These are phyloP conservation scores for Mallotus villosus DNA, from an alignment of 2,797 vertebrate species.

Conservation along the genomic window DNA sequence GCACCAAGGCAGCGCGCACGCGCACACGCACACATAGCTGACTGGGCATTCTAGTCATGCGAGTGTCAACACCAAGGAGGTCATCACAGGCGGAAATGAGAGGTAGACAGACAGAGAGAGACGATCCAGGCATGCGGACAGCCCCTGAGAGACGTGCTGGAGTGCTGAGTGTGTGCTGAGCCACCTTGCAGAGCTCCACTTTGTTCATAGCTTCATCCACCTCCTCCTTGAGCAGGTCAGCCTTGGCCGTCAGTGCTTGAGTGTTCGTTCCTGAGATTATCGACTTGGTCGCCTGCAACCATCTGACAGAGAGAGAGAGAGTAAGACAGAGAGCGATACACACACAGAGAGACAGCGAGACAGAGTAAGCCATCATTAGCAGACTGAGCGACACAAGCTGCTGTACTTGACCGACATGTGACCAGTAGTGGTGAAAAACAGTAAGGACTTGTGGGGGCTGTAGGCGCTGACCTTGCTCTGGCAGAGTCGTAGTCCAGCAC, in stretches of 20 bases:
- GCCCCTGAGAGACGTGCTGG: too few species aligned
- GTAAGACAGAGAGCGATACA: too few species aligned
- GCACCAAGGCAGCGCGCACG: not conserved
- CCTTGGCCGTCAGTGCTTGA: conserved; percentile 95
- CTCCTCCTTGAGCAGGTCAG: conserved; percentile 95
- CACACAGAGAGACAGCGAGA: too few species aligned
- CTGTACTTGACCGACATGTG: too few species aligned
- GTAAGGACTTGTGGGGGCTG: too few species aligned
- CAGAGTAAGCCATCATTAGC: too few species aligned
- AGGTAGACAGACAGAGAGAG: not conserved
- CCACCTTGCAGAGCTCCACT: conserved; percentile 98
- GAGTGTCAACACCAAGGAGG: conserved; percentile 22
- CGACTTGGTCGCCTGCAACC: conserved; percentile 98
- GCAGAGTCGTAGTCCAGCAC: conserved; percentile 98
- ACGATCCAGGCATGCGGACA: not conserved
- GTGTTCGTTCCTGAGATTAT: conserved; percentile 95
- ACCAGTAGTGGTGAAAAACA: too few species aligned
- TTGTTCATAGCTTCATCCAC: conserved; percentile 98
- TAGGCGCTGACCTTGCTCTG: conserved; percentile 81
- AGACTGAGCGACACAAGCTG: too few species aligned
- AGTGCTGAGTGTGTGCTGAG: too few species aligned
- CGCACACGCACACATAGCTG: conserved; percentile 38
- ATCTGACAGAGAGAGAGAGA: conserved; percentile 68
- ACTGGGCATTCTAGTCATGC: conserved; percentile 40
- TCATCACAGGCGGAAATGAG: conserved; percentile 24